Base-by-base conservation (phyloP, 2,888 invertebrate species). In the Augochlorella aurata region DNA sequence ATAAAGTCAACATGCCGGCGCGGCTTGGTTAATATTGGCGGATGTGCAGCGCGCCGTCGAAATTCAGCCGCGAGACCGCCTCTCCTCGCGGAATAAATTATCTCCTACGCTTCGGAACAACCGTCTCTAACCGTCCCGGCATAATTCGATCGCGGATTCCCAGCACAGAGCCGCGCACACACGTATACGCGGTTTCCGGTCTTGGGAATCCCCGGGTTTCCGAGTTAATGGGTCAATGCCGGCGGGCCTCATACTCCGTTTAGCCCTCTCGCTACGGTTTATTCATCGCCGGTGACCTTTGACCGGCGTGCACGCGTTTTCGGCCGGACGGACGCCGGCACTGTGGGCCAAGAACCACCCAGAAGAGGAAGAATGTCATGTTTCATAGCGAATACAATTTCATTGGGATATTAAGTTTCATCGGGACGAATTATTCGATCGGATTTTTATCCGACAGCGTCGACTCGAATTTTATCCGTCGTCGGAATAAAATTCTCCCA, bases 171-270 rank as follows among this genome's bases (percentile, higher is more conserved):
- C 38, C n/a, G 29, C 18, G 66, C 12, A 38, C 72, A 44, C n/a
- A 63, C 18, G 18, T 24, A 16, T 50, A 47, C 44, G 47, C 74
- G 50, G 65, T 58, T 21, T 10, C 66, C 69, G 68, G 73, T 84
- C 76, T 74, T 72, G 77, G 72, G 82, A 82, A 83, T 82, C 71
- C 78, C 24, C 52, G 74, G 74, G 71, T 76, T 47, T 29, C 66
- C 71, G 75, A 73, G 81, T 81, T 81, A 87, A 84, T 80, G 61
- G 84, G 77, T 77, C 84, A 82, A 82, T 80, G 76, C 79, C 74
- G 63, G 52, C 58, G 70, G 69, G 49, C 68, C 49, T 67, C 73
- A 73, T 76, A 70, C 70, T 79, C 65, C 72, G 78, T 63, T 79
- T 70, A 76, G 82, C 78, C 78, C 81, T 82, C 81, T 83, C 68